A percentile compares a stretch with the other conserved stretches of the same genome.
phyloP scores from a whole-genome alignment of 2,888 invertebrate genomes.

The Tuta absoluta region DNA sequence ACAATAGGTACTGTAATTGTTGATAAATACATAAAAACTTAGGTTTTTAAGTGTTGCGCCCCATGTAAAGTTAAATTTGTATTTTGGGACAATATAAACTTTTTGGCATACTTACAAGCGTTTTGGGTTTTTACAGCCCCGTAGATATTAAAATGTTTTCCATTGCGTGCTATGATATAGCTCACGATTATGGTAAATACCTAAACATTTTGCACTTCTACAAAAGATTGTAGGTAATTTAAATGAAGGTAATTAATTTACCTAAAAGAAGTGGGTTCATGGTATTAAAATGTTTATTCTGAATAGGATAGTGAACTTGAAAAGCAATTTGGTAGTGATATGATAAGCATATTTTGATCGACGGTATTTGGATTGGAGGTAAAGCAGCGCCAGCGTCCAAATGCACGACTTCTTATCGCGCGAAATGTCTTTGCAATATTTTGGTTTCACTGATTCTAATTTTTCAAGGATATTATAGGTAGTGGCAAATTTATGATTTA shows the following conservation, averaged over 20 bases:
- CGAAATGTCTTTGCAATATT: not conserved
- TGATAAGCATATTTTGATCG: slow-evolving; percentile 35
- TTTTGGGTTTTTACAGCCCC: slow-evolving; percentile 72
- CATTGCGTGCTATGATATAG: slow-evolving; percentile 47
- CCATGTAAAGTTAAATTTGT: slow-evolving; percentile 62
- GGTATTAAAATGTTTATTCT: slow-evolving; percentile 47
- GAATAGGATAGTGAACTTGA: slow-evolving; percentile 39
- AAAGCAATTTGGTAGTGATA: slow-evolving; percentile 48
- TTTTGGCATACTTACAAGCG: slow-evolving; percentile 57
- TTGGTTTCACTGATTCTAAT: not conserved
- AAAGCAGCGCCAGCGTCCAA: not conserved
- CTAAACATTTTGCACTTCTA: slow-evolving; percentile 42
- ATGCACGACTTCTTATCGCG: not conserved
- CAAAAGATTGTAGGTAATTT: slow-evolving; percentile 44
- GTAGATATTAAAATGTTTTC: slow-evolving; percentile 46
- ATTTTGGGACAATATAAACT: slow-evolving; percentile 68
- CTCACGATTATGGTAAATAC: slow-evolving; percentile 38
- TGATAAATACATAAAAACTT: slow-evolving; percentile 54
- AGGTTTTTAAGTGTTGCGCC: slow-evolving; percentile 73
- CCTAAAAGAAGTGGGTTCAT: slow-evolving; percentile 46
- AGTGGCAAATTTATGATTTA: slow-evolving; percentile 27
- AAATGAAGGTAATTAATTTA: slow-evolving; percentile 40
- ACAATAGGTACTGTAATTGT: slow-evolving; percentile 68
- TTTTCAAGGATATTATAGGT: not conserved
- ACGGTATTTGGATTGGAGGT: slow-evolving; percentile 31